Conservation (phyloP, 2,888 invertebrate species). For the Nebria salina region DNA sequence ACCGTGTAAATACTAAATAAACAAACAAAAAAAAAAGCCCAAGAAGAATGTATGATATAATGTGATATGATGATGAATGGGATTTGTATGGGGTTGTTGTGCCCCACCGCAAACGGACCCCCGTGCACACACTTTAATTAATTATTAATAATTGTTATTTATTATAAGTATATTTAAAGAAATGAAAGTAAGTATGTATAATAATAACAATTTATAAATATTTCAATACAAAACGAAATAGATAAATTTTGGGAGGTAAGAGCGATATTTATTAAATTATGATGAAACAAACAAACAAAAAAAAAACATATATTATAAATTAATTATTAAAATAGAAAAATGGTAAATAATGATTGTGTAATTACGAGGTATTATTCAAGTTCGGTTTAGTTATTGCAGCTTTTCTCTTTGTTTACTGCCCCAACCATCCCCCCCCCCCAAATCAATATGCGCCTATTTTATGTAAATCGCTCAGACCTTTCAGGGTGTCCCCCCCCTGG, state of each 20-base stretch:
- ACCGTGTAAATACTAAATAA: neutral
- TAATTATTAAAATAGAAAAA: neutral
- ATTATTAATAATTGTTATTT: slow-evolving; percentile 33
- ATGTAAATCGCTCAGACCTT: slow-evolving; percentile 6
- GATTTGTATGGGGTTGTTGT: neutral
- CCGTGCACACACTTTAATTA: slow-evolving; percentile 7
- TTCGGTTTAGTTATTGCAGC: too few species aligned
- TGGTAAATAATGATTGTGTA: neutral
- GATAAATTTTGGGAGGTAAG: neutral
- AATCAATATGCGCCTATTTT: neutral
- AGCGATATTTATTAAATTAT: slow-evolving; percentile 12
- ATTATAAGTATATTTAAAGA: slow-evolving; percentile 29
- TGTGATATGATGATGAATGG: slow-evolving; percentile 4
- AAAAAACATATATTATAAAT: neutral
- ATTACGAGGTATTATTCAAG: neutral
- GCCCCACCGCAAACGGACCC: neutral
- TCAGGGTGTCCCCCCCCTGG: neutral
- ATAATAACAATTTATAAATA: slow-evolving; percentile 1
- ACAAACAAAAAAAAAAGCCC: neutral
- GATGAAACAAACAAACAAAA: neutral
- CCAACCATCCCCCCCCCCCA: neutral
- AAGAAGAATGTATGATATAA: slow-evolving; percentile 9
- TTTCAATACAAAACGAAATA: neutral
- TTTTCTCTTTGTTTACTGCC: neutral
- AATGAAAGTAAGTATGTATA: slow-evolving; percentile 7